Percentiles rank a stretch among this genome's conserved stretches.
Evolutionary conservation across 2,113 vertebrate genomes (phyloP).

Genomic region (Zootoca vivipara): DNA sequence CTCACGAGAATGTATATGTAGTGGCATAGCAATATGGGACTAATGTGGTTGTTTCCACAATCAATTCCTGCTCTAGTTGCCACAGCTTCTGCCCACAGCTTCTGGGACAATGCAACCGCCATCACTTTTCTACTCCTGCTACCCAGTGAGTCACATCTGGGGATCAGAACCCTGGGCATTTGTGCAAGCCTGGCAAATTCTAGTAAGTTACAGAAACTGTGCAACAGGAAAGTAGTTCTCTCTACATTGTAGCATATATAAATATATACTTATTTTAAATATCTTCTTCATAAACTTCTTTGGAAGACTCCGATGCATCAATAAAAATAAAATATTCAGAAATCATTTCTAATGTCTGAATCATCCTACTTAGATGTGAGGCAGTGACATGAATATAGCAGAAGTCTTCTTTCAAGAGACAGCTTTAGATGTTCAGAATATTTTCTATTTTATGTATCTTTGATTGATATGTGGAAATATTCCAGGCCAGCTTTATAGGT

Average conservation of each 20-base stretch:
- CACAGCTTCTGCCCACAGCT: too few relatives aligned
- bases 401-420: not conserved
- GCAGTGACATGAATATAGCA: not conserved
- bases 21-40: not conserved
- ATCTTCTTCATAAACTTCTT: not conserved
- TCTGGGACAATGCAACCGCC: too few relatives aligned
- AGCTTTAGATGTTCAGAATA: not conserved
- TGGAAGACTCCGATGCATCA: not conserved
- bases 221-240: not conserved
- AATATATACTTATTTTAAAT: not conserved
- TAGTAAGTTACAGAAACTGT: not conserved
- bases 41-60: not conserved
- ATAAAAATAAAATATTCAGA: constrained; percentile 5
- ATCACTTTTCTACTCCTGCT: not conserved
- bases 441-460: not conserved
- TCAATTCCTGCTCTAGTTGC: too few relatives aligned
- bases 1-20: not conserved
- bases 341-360: not conserved
- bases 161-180: not conserved
- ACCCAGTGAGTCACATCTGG: not conserved
- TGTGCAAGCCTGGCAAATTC: not conserved
- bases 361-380: not conserved
- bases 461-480: not conserved
- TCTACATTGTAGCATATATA: not conserved
- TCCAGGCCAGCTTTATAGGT: not conserved